Conservation (phyloP, 2,888 invertebrate species). For the Agonopterix heracliana region DNA sequence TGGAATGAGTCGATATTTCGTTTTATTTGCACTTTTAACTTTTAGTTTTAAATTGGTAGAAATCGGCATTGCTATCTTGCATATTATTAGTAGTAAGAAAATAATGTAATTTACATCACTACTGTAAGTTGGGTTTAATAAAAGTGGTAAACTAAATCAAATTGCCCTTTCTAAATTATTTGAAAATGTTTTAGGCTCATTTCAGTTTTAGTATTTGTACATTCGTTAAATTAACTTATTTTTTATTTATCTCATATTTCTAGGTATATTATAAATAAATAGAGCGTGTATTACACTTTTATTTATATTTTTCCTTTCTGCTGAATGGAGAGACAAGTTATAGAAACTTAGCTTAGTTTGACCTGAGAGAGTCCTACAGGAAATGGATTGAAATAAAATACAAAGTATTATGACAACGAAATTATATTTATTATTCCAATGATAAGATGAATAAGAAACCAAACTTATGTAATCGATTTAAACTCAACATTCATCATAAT, state of each 20-base stretch:
- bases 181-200: conserved; percentile 25
- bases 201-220: conserved; percentile 43
- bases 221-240: conserved; percentile 52
- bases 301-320: neutral
- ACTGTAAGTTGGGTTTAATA: neutral
- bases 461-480: conserved; percentile 12
- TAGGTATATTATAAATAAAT: conserved; percentile 46
- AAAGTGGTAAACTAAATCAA: conserved; percentile 5
- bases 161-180: conserved; percentile 10
- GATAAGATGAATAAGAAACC: conserved; percentile 19
- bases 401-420: conserved; percentile 2
- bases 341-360: too few species aligned
- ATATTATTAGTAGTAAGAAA: conserved; percentile 26
- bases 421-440: conserved; percentile 30
- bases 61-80: conserved; percentile 23
- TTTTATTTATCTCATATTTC: conserved; percentile 53
- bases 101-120: conserved; percentile 11
- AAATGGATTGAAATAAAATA: too few species aligned
- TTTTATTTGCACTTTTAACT: conserved; percentile 22
- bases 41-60: conserved; percentile 14
- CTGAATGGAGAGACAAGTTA: too few species aligned
- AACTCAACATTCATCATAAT: conserved; percentile 6
- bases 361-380: too few species aligned
- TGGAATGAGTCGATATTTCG: conserved; percentile 4
- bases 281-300: conserved; percentile 23